Percentiles rank a stretch among this genome's conserved stretches.
Conservation (phyloP, 2,888 invertebrate genomes). For the Eucriotettix oculatus region DNA sequence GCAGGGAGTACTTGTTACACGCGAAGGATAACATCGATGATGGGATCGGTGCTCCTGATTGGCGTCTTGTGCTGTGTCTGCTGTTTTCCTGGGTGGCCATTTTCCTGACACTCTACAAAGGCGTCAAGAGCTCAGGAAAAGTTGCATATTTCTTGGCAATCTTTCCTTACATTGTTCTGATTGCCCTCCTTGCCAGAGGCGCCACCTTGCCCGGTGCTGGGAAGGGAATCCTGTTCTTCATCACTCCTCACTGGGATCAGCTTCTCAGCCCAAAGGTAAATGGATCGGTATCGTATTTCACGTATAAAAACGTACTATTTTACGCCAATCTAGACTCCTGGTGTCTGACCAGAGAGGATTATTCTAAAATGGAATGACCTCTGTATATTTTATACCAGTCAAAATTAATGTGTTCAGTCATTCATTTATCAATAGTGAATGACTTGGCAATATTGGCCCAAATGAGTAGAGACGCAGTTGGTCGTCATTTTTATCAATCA, state of each 20-base stretch:
- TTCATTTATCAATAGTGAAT: too few species aligned
- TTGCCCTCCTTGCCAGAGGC: constrained; percentile 47
- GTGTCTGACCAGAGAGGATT: too few species aligned
- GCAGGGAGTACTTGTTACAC: constrained; percentile 22
- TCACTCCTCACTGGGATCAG: constrained; percentile 62
- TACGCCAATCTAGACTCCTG: too few species aligned
- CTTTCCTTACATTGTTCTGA: constrained; percentile 65
- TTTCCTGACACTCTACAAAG: constrained; percentile 49
- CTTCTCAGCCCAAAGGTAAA: constrained; percentile 48
- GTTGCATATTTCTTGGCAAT: constrained; percentile 75
- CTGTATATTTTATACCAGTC: too few species aligned
- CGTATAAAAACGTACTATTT: too few species aligned
- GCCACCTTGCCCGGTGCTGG: constrained; percentile 43
- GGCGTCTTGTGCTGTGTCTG: constrained; percentile 49
- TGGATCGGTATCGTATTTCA: too few species aligned
- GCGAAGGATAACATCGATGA: constrained; percentile 30
- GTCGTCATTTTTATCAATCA: too few species aligned
- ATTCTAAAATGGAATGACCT: too few species aligned
- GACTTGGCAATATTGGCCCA: too few species aligned
- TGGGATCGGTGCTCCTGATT: constrained; percentile 34
- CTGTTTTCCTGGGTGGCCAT: constrained; percentile 49
- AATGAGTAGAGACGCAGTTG: too few species aligned
- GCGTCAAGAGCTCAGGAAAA: constrained; percentile 64
- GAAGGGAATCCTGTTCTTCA: constrained; percentile 58
- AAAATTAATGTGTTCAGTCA: too few species aligned